These are phyloP conservation scores for Lophochroa leadbeateri DNA, from an alignment of 2,113 vertebrate genomes.

Conservation along the genomic window DNA sequence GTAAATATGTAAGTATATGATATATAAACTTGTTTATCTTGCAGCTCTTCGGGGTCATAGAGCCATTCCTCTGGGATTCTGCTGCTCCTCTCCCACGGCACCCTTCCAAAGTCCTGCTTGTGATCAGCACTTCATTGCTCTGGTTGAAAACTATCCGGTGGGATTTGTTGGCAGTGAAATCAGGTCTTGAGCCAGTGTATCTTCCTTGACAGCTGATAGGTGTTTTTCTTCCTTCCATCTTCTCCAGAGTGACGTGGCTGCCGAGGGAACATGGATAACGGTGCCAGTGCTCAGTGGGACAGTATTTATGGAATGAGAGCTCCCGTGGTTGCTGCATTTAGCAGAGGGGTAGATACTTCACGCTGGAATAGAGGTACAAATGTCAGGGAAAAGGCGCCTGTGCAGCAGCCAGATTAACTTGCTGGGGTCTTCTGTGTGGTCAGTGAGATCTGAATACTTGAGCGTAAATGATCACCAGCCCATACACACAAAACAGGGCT, in stretches of 20 bases:
- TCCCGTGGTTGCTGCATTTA: not conserved
- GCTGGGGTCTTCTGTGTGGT: not conserved
- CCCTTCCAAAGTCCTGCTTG: not conserved
- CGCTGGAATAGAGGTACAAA: not conserved
- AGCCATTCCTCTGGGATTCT: not conserved
- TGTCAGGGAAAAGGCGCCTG: not conserved
- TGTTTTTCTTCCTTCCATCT: conserved; percentile 22
- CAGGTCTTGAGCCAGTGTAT: not conserved
- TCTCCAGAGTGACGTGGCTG: not conserved
- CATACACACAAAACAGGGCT: not conserved
- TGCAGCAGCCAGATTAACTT: not conserved
- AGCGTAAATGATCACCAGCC: not conserved
- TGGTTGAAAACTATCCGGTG: not conserved
- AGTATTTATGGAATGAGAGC: conserved; percentile 17
- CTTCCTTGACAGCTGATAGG: not conserved
- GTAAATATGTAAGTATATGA: too few species aligned
- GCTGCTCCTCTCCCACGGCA: fast-evolving
- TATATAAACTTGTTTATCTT: not conserved
- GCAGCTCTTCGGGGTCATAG: not conserved
- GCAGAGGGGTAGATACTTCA: not conserved
- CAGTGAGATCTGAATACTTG: not conserved
- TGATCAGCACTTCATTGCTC: not conserved
- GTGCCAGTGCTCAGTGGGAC: conserved; percentile 29
- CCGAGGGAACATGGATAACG: not conserved
- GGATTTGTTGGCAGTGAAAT: not conserved